These are phyloP conservation scores for Odontamblyopus rebecca DNA, from an alignment of 2,797 vertebrate genomes.

Conservation along the genomic window DNA sequence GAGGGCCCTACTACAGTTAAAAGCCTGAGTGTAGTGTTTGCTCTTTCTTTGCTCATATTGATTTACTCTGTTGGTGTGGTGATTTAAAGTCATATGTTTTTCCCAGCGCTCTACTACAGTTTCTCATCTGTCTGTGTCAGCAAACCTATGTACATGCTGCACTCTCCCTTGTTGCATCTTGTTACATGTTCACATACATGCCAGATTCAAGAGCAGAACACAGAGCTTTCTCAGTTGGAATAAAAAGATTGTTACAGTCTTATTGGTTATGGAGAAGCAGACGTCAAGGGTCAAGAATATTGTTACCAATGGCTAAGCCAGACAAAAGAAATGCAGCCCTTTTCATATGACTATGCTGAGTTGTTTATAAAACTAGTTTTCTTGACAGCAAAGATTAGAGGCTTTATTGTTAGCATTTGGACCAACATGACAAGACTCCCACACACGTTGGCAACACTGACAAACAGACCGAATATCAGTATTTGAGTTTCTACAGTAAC, in stretches of 20 bases:
- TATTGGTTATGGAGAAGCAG: slow-evolving; percentile 34
- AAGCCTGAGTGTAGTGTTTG: slow-evolving; percentile 18
- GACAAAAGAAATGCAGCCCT: neutral
- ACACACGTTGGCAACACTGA: slow-evolving; percentile 30
- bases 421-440: slow-evolving; percentile 49
- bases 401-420: slow-evolving; percentile 37
- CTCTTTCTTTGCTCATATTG: slow-evolving; percentile 39
- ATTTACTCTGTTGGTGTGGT: slow-evolving; percentile 23
- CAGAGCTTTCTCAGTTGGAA: slow-evolving; percentile 20
- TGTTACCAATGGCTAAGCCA: neutral
- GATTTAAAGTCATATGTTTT: slow-evolving; percentile 29
- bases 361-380: slow-evolving; percentile 7
- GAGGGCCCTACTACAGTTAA: slow-evolving; percentile 2
- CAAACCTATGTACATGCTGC: slow-evolving; percentile 5
- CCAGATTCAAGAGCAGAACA: slow-evolving; percentile 6
- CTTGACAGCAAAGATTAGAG: slow-evolving; percentile 5
- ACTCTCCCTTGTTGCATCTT: neutral
- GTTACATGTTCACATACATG: slow-evolving; percentile 8
- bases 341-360: neutral
- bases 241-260: slow-evolving; percentile 26
- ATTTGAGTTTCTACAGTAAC: slow-evolving; percentile 21
- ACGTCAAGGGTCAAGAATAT: slow-evolving; percentile 20
- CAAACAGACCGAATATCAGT: slow-evolving; percentile 20
- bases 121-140: slow-evolving; percentile 44
- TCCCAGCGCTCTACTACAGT: neutral